Evolutionary conservation across 2,888 invertebrate species (phyloP), one percentile per base, ranked within the genome.

Genomic region (Ceraclea dissimilis): DNA sequence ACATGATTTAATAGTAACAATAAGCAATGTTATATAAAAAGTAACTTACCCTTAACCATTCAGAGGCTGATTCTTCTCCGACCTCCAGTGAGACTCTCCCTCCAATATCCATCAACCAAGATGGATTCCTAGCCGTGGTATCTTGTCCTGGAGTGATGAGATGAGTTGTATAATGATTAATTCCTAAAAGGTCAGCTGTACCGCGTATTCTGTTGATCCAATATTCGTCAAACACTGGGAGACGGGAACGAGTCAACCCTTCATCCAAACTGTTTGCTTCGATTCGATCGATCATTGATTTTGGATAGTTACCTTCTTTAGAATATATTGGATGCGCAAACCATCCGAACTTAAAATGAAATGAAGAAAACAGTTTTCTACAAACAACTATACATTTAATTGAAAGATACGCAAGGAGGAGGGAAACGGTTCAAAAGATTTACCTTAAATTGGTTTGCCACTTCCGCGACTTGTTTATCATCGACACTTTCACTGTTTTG

Each of bases 261-360:
- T 79, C 79, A 0, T 68, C 66, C 58, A 65, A 64, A 60, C 78
- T 79, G 57, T 73, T 72, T 13, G 66, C 69, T 1, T 70, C 74
- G 1, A 79, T 70, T 52, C 74, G 75, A 51, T 75, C 73, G 4
- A 77, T 62, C 78, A 79, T 78, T 1, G 67, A 73, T 2, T 69
- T 60, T 11, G 79, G 79, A 63, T 77, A 79, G 18, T 78, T 79
- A 47, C 79, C 79, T 62, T 72, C 68, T 51, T 68, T 64, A 1
- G 77, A 74, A 65, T 77, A 79, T 57, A 79, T 77, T 0, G 79
- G 79, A 64, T 79, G 75, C 1, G 78, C 78, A 62, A 79, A 79
- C 78, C 78, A 78, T 60, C 79, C 79, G 58, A 78, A 75, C 78
- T 79, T 65, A 47, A 68, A 52, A 31, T 18, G 13, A 47, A 26